Percentiles rank a stretch among this genome's conserved stretches.
These are phyloP conservation scores for Volucella zonaria DNA, from an alignment of 2,888 invertebrate genomes.

Conservation along the genomic window DNA sequence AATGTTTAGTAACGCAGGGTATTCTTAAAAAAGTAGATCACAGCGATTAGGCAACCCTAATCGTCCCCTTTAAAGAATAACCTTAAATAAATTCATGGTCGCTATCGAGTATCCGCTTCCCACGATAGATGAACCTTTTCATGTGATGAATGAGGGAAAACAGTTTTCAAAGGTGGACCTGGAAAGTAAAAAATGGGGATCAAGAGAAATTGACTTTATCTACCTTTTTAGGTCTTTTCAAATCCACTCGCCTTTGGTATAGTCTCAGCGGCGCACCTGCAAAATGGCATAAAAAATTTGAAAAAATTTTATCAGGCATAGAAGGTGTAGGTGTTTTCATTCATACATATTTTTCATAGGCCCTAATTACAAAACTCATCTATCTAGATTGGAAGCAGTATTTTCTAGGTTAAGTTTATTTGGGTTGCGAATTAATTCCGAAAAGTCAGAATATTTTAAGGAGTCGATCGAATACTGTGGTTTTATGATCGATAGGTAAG, in stretches of 20 bases:
- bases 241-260: not conserved
- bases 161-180: conserved; percentile 75
- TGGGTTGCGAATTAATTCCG: too few relatives aligned
- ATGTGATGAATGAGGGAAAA: not conserved
- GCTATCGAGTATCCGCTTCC: conserved; percentile 26
- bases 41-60: not conserved
- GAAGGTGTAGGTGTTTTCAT: too few relatives aligned
- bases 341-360: too few relatives aligned
- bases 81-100: conserved; percentile 1
- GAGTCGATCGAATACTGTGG: too few relatives aligned
- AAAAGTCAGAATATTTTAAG: too few relatives aligned
- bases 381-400: too few relatives aligned
- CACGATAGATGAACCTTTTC: not conserved
- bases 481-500: too few relatives aligned
- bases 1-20: conserved; percentile 1
- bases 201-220: conserved; percentile 17
- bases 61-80: not conserved
- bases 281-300: conserved; percentile 37
- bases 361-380: too few relatives aligned
- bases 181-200: conserved; percentile 75
- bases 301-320: not conserved
- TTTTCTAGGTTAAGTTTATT: too few relatives aligned
- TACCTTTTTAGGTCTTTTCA: not conserved
- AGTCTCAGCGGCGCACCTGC: conserved; percentile 23
- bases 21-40: not conserved